Percentiles rank a stretch among this genome's conserved stretches.
Conservation (phyloP, 2,113 vertebrate genomes). For the Urocynchramus pylzowi region DNA sequence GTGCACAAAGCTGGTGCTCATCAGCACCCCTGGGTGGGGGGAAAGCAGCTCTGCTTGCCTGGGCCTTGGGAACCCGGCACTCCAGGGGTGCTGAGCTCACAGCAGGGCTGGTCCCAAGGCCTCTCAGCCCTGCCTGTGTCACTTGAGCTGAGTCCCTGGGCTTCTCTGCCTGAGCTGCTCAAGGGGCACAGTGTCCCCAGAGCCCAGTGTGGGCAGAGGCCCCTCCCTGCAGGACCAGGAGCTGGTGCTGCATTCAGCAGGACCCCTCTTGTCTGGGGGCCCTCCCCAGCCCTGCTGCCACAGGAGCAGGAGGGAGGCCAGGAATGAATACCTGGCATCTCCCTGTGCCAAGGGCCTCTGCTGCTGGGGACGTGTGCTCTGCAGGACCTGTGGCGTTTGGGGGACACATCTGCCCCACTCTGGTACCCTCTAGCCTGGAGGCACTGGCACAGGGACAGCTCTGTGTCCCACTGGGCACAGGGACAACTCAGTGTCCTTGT, state of each 20-base stretch:
- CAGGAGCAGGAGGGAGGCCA: neutral
- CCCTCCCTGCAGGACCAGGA: neutral
- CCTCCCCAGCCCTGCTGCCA: neutral
- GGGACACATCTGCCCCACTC: neutral
- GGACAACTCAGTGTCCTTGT: neutral
- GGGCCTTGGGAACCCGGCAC: neutral
- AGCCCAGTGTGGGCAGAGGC: neutral
- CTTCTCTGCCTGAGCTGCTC: neutral
- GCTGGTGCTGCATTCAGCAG: neutral
- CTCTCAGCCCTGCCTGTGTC: neutral
- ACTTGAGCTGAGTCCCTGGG: neutral
- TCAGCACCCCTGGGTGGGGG: neutral
- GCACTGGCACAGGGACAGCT: neutral
- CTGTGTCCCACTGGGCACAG: neutral
- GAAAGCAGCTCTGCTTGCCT: neutral
- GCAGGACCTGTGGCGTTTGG: neutral
- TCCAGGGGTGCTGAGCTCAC: neutral
- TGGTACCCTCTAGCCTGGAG: neutral
- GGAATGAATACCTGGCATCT: neutral
- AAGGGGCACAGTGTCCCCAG: neutral
- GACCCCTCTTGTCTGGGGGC: neutral
- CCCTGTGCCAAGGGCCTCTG: neutral
- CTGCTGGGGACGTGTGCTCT: accelerated
- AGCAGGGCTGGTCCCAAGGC: neutral
- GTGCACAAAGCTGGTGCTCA: neutral